phyloP scores from a whole-genome alignment of 2,113 vertebrate species.

The Coregonus clupeaformis region DNA sequence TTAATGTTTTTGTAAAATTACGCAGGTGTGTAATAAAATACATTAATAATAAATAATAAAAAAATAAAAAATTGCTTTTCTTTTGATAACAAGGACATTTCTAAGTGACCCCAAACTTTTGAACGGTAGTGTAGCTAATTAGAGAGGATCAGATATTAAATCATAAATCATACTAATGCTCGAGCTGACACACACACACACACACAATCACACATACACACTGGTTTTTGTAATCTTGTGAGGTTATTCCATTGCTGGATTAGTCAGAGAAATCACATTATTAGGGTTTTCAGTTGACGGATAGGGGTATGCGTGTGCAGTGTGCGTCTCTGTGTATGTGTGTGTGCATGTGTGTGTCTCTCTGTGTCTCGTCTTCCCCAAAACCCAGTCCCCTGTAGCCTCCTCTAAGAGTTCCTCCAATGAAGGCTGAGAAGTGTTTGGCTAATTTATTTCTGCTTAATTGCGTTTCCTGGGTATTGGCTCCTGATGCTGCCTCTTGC shows the following conservation, averaged over 20 bases:
- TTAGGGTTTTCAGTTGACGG: slow-evolving; percentile 52
- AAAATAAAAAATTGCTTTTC: too few species aligned
- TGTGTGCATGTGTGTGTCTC: slow-evolving; percentile 7
- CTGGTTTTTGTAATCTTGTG: slow-evolving; percentile 58
- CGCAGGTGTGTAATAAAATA: slow-evolving; percentile 8
- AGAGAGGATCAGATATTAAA: slow-evolving; percentile 63
- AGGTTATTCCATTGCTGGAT: slow-evolving; percentile 60
- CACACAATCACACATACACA: not conserved
- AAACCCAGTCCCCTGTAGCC: slow-evolving; percentile 7
- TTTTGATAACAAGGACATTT: too few species aligned
- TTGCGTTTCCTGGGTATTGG: slow-evolving; percentile 27
- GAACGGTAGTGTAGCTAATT: too few species aligned
- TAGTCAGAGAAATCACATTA: slow-evolving; percentile 58
- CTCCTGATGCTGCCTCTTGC: slow-evolving; percentile 17
- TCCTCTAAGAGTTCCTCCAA: not conserved
- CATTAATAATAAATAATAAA: too few species aligned
- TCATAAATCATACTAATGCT: slow-evolving; percentile 61
- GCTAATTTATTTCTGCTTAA: slow-evolving; percentile 36
- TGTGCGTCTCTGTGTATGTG: slow-evolving; percentile 8
- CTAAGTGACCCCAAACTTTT: too few species aligned
- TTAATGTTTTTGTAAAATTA: slow-evolving; percentile 2
- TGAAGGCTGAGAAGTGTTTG: slow-evolving; percentile 20
- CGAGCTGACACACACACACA: slow-evolving; percentile 44
- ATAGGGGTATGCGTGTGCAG: slow-evolving; percentile 32
- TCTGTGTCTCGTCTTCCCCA: not conserved